These are phyloP conservation scores for Lagorchestes hirsutus DNA, from an alignment of 2,797 vertebrate species.

Conservation along the genomic window DNA sequence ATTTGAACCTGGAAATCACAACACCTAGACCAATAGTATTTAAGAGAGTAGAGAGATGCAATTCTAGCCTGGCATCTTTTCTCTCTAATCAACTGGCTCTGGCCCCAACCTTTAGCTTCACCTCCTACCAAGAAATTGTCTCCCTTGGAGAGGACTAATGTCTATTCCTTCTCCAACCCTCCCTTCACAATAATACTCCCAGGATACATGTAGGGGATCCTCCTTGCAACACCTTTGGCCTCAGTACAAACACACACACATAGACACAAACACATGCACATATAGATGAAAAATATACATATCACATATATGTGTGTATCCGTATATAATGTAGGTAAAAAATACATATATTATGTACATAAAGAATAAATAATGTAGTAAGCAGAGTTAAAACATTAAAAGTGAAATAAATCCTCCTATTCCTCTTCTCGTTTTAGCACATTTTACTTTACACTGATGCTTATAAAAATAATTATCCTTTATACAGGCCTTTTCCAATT, in stretches of 20 bases:
- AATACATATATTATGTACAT: neutral
- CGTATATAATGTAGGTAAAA: neutral
- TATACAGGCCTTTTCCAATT: neutral
- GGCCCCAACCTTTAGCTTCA: neutral
- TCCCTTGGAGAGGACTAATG: neutral
- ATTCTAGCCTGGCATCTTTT: neutral
- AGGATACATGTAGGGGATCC: no score
- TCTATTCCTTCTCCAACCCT: neutral
- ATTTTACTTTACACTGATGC: neutral
- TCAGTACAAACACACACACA: no score
- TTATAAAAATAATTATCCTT: neutral
- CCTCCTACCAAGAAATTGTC: neutral
- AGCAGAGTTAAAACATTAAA: neutral
- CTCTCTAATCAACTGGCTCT: neutral
- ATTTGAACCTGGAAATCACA: neutral
- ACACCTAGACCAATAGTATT: neutral
- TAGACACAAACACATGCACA: no score
- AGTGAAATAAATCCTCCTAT: neutral
- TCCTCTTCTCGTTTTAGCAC: neutral
- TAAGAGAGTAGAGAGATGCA: neutral
- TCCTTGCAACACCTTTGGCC: no score
- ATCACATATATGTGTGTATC: no score
- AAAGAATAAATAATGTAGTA: neutral
- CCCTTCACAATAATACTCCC: neutral
- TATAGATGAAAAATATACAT: no score